phyloP scores from a whole-genome alignment of 2,797 vertebrate genomes.

The Pterois miles region DNA sequence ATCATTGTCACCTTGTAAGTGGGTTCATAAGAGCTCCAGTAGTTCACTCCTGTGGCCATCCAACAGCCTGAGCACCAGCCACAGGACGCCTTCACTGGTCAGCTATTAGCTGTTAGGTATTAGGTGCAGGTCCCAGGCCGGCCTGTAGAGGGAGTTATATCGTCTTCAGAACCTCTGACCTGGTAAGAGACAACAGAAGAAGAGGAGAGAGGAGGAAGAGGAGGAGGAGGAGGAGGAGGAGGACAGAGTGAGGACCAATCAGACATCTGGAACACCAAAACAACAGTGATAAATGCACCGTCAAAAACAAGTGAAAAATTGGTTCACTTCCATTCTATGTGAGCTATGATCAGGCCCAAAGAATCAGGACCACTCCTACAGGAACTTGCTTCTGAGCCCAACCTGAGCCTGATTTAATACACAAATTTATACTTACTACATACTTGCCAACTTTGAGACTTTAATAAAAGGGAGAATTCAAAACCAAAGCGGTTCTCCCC shows the following conservation, averaged over 20 bases:
- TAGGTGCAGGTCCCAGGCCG: background rate
- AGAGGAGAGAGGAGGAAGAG: constrained; percentile 6
- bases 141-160: constrained; percentile 47
- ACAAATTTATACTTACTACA: no score
- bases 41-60: constrained; percentile 74
- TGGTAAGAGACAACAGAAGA: constrained; percentile 29
- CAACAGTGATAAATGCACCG: background rate
- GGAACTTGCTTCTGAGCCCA: no score
- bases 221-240: background rate
- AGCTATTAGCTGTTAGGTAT: background rate
- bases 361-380: no score
- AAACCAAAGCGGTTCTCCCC: no score
- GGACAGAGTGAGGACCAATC: background rate
- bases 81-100: background rate
- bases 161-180: constrained; percentile 38
- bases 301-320: no score
- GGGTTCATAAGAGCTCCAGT: constrained; percentile 74
- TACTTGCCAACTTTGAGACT: no score
- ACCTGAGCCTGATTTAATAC: no score
- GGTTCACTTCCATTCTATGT: no score
- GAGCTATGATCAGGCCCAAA: no score
- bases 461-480: no score
- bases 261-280: background rate
- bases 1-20: constrained; percentile 35
- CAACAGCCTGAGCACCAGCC: constrained; percentile 24